Evolutionary conservation across 2,888 invertebrate species (phyloP).

Genomic region (Cryptophagus acutangulus): DNA sequence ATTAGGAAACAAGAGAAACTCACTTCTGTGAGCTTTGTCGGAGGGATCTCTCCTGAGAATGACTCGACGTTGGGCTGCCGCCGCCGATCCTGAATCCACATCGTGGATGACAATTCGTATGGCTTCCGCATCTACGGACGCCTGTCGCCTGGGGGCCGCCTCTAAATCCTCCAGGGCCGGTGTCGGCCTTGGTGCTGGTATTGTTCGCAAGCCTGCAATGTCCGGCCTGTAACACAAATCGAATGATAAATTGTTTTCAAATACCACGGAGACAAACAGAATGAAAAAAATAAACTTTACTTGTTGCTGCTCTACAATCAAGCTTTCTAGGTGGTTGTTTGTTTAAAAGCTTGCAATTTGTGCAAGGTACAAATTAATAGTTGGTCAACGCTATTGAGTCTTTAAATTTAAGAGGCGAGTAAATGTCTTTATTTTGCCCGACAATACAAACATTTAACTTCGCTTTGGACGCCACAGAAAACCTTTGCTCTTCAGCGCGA

Average conservation of each 20-base stretch:
- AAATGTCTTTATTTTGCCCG: too few relatives aligned
- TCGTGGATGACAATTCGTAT: conserved; percentile 92
- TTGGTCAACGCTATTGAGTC: too few relatives aligned
- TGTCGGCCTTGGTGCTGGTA: conserved; percentile 54
- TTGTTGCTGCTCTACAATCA: too few relatives aligned
- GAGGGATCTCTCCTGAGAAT: conserved; percentile 71
- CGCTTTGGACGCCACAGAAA: too few relatives aligned
- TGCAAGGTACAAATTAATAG: too few relatives aligned
- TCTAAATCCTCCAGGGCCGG: conserved; percentile 62
- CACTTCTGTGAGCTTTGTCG: conserved; percentile 82
- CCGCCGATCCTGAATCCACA: conserved; percentile 69
- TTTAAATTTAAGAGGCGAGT: too few relatives aligned
- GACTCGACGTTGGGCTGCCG: conserved; percentile 67
- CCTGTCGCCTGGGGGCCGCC: conserved; percentile 66
- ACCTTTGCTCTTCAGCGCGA: too few relatives aligned
- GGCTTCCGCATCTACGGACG: conserved; percentile 85
- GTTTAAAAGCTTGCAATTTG: too few relatives aligned
- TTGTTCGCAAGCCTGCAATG: conserved; percentile 54
- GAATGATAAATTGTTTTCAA: too few relatives aligned
- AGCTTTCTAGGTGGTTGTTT: too few relatives aligned
- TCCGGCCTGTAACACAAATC: conserved; percentile 59
- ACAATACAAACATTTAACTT: too few relatives aligned
- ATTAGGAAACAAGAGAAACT: conserved; percentile 50
- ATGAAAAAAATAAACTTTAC: neutral
- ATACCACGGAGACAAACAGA: neutral